Base-by-base conservation (phyloP, 2,888 invertebrate species). In the Tanytarsus gracilentus region DNA sequence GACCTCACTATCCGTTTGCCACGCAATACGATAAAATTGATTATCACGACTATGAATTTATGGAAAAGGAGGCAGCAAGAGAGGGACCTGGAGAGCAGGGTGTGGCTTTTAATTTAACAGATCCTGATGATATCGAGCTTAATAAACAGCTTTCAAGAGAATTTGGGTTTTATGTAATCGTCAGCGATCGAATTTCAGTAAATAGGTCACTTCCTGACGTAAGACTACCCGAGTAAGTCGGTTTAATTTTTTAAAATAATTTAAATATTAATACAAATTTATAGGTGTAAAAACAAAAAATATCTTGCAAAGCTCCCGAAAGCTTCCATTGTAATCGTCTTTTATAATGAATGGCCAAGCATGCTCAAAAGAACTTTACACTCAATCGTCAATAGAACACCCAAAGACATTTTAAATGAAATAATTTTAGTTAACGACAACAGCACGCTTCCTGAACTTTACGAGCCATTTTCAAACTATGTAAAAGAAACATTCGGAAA, bases 351-450 rank as follows among this genome's bases (percentile, higher is more conserved):
- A 30, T 50, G 50, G 25, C 21, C 16, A 18, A 60, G 60, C 30
- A 50, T 60, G 21, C 18, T 60, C 1, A 40, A 48, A 6, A 49
- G 60, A 49, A 60, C 60, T n/a, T 14, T 60, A n/a, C 60, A 60
- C 39, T 50, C 50, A 25, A 50, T 60, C 27, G 49, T 27, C 26
- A 60, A 60, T 36, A 33, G 60, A 14, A 60, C 60, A 9, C 60
- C 60, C 11, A 49, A 39, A 18, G 48, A 50, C 11, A 9, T 60
- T n/a, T 26, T 60, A 30, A 16, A 50, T 11, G 60, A 77, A 76
- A 71, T 77, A 58, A 76, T 77, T 62, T 67, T 77, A 65, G 76
- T 77, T 9, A 77, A 77, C 59, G 77, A 77, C 62, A 76, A 76
- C 1, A 77, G 77, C 64, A 74, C 76, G 8, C 67, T 76, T 29